These are phyloP conservation scores for Hyla sarda DNA, from an alignment of 2,113 vertebrate genomes.

Conservation along the genomic window DNA sequence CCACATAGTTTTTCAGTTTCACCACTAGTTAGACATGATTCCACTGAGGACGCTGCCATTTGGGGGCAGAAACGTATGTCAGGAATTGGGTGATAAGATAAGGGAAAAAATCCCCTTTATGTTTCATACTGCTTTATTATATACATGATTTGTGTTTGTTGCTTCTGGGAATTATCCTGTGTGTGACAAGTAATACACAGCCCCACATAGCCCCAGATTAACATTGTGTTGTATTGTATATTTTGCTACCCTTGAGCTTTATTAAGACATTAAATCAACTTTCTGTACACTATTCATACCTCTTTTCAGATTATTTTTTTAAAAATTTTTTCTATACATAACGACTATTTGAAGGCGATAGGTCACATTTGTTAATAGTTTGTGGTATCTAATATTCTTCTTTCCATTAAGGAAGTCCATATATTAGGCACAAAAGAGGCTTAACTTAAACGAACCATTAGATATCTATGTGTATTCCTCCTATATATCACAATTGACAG, in stretches of 20 bases:
- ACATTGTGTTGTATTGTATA: not conserved
- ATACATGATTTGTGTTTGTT: too few relatives aligned
- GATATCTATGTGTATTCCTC: not conserved
- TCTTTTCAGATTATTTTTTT: not conserved
- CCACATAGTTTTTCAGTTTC: too few relatives aligned
- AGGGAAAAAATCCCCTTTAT: too few relatives aligned
- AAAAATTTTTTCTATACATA: not conserved
- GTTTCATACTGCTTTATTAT: too few relatives aligned
- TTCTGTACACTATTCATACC: not conserved
- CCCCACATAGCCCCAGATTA: not conserved
- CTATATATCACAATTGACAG: constrained; percentile 15
- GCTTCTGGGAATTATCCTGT: too few relatives aligned
- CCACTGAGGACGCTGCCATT: too few relatives aligned
- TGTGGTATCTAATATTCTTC: not conserved
- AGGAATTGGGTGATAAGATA: too few relatives aligned
- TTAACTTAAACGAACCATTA: not conserved
- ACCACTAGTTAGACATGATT: too few relatives aligned
- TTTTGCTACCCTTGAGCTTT: not conserved
- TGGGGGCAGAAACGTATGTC: too few relatives aligned
- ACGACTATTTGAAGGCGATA: not conserved
- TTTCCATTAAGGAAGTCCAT: not conserved
- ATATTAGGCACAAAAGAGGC: constrained; percentile 15
- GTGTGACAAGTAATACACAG: too few relatives aligned
- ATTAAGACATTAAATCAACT: not conserved
- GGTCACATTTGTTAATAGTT: not conserved